These are phyloP conservation scores for Dorcus hopei DNA, from an alignment of 2,888 invertebrate species.

Conservation along the genomic window DNA sequence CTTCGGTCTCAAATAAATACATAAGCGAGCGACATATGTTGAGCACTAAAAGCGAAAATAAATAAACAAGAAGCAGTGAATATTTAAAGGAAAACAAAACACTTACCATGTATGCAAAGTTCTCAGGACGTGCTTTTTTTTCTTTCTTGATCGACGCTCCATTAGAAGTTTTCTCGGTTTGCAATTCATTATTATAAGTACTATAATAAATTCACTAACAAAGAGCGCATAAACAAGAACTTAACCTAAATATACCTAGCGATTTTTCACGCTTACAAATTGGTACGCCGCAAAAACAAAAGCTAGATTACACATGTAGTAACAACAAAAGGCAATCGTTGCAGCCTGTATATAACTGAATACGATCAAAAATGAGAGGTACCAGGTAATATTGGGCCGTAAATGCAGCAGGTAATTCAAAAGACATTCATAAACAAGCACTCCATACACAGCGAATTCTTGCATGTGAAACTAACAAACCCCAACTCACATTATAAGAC, in stretches of 20 bases:
- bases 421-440: constrained; percentile 26
- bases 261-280: too few species aligned
- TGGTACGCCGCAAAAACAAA: not conserved
- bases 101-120: not conserved
- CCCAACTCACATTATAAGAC: constrained; percentile 28
- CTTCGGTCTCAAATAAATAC: too few species aligned
- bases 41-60: not conserved
- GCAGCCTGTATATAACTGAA: constrained; percentile 17
- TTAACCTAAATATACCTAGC: constrained; percentile 14
- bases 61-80: not conserved
- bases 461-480: constrained; percentile 12
- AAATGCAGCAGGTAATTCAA: constrained; percentile 7
- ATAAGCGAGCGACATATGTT: not conserved
- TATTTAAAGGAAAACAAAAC: not conserved
- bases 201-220: constrained; percentile 2
- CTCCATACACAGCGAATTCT: constrained; percentile 13
- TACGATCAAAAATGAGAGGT: not conserved
- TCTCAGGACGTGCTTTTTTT: not conserved
- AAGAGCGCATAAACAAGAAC: constrained; percentile 17
- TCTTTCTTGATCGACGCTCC: not conserved
- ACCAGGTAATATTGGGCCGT: too few species aligned
- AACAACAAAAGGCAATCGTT: constrained; percentile 13
- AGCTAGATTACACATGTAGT: constrained; percentile 8
- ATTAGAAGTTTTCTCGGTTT: not conserved
- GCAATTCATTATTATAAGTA: constrained; percentile 1